Evolutionary conservation across 1,140 invertebrate species (phyloP), one percentile per base, ranked within the genome.

Genomic region (Thaumetopoea pityocampa): DNA sequence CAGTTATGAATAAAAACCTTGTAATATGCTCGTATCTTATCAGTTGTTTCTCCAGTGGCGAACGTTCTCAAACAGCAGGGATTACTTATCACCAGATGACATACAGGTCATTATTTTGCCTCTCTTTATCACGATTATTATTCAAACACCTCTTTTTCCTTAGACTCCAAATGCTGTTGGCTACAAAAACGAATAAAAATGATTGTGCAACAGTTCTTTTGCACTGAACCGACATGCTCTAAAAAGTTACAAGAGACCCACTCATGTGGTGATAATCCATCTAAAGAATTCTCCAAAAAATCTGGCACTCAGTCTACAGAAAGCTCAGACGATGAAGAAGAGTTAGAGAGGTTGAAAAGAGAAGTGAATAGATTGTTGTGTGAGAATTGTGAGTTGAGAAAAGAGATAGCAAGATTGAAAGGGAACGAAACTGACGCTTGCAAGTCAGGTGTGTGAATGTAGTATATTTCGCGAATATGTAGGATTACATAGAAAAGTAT

Each of bases 341-440:
- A 78, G 27, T 59, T 64, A 28, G 29, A 60, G 10, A 43, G 8
- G 27, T 44, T 73, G 28, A 67, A 56, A 57, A 44, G 34, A 14
- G 55, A 67, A 47, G 56, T 78, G 23, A 44, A 61, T 7, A 55
- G 54, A 24, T 67, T 84, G 22, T 71, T 72, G 34, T 66, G 58
- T 7, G 88, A 90, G 24, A 87, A 88, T 50, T 79, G 86, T 52
- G 84, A 84, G 8, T 59, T 79, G 47, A 67, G 42, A 35, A 43
- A 47, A 45, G 53, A 69, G 40, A 61, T 79, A 45, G 45, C 45
- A 50, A 62, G 45, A 57, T 12, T 67, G 17, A 64, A 46, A 52
- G 47, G 26, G 12, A 3, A 7, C 16, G 19, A 26, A 22, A 16
- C 44, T 19, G 15, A 43, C 37, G 37, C 19, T 4, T 16, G 5